phyloP scores from a whole-genome alignment of 2,113 vertebrate species.

The Litocranius walleri region DNA sequence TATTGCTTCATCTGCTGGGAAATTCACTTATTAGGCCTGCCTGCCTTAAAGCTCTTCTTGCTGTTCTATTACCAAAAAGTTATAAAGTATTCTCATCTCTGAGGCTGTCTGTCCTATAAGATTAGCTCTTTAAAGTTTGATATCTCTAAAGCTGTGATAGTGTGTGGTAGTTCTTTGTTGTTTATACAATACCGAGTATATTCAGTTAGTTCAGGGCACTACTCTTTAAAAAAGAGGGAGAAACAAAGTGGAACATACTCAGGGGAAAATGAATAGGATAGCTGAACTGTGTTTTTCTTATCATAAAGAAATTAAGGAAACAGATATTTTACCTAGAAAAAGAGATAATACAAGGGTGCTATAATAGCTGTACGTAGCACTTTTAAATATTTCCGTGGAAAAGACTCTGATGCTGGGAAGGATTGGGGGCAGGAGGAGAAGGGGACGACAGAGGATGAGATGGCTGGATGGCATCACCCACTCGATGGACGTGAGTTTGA shows the following conservation, averaged over 20 bases:
- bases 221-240: background rate
- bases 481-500: too few species aligned
- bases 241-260: background rate
- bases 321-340: background rate
- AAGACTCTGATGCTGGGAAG: too few species aligned
- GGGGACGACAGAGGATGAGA: too few species aligned
- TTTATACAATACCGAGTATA: background rate
- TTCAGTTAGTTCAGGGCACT: background rate
- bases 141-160: background rate
- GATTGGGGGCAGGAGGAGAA: too few species aligned
- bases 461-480: too few species aligned
- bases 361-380: background rate
- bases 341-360: background rate
- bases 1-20: background rate
- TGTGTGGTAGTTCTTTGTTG: conserved; percentile 16
- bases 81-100: background rate
- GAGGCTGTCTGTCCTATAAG: background rate
- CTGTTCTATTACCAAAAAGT: background rate
- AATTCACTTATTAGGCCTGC: background rate
- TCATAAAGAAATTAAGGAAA: conserved; percentile 7
- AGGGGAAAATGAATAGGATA: background rate
- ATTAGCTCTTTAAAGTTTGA: background rate
- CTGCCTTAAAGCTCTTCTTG: background rate
- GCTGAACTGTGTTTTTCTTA: background rate
- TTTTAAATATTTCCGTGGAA: background rate